phyloP scores from a whole-genome alignment of 1,140 invertebrate genomes.

The Caenorhabditis brenneri region DNA sequence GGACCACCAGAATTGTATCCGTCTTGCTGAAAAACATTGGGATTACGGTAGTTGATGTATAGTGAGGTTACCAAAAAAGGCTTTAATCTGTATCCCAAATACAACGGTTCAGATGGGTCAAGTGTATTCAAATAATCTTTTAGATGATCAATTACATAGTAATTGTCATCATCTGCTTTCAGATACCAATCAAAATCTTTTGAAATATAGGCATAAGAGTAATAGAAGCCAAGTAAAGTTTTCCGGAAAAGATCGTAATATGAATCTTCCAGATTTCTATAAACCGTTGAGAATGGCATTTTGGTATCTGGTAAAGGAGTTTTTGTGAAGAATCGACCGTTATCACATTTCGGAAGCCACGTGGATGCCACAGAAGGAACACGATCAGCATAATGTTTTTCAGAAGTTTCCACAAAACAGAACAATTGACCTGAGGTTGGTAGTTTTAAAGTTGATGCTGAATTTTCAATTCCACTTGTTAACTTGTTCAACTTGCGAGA shows the following conservation, averaged over 20 bases:
- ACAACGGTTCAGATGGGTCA: slow-evolving; percentile 66
- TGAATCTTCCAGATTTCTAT: slow-evolving; percentile 76
- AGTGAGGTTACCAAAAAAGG: slow-evolving; percentile 54
- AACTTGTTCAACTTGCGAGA: neutral
- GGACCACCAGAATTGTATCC: slow-evolving; percentile 91
- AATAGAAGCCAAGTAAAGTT: slow-evolving; percentile 86
- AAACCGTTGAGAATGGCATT: slow-evolving; percentile 44
- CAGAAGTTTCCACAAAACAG: slow-evolving; percentile 47
- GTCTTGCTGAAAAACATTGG: slow-evolving; percentile 54
- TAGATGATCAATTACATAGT: slow-evolving; percentile 64
- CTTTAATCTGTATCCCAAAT: slow-evolving; percentile 65
- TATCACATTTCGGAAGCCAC: slow-evolving; percentile 59
- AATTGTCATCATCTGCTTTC: slow-evolving; percentile 70
- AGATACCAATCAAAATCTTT: slow-evolving; percentile 71
- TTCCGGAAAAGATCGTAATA: slow-evolving; percentile 88
- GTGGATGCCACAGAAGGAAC: slow-evolving; percentile 43
- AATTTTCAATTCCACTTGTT: neutral
- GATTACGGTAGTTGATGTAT: neutral
- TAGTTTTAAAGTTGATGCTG: neutral
- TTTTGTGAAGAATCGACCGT: slow-evolving; percentile 58
- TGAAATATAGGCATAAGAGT: slow-evolving; percentile 70
- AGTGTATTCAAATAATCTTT: slow-evolving; percentile 51
- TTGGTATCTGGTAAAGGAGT: slow-evolving; percentile 39
- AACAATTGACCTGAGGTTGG: slow-evolving; percentile 9
- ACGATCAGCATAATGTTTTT: slow-evolving; percentile 34